phyloP scores from a whole-genome alignment of 2,113 vertebrate genomes.

The Porphyrio hochstetteri region DNA sequence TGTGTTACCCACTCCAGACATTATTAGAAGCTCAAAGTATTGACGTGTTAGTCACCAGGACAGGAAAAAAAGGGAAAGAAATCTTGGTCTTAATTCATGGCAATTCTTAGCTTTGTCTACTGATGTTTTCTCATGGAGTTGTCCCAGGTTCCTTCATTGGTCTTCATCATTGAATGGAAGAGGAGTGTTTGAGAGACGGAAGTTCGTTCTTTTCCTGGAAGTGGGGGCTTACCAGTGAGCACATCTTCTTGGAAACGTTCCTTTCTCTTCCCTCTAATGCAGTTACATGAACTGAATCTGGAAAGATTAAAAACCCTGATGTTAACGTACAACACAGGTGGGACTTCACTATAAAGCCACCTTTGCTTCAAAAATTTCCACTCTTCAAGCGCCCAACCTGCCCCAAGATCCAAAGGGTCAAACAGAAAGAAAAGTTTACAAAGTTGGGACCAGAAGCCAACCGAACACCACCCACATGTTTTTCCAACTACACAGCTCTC shows the following conservation, averaged over 20 bases:
- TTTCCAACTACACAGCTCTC: not conserved
- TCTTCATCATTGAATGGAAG: conserved; percentile 75
- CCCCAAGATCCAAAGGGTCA: not conserved
- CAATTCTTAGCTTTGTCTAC: conserved; percentile 69
- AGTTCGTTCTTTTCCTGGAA: conserved; percentile 82
- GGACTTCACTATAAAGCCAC: not conserved
- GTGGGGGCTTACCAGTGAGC: conserved; percentile 80
- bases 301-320: conserved; percentile 14
- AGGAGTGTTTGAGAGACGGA: conserved; percentile 76
- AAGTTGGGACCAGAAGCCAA: not conserved
- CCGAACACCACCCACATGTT: not conserved
- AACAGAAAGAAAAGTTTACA: not conserved
- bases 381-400: not conserved
- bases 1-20: conserved; percentile 70
- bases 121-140: conserved; percentile 50
- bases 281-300: conserved; percentile 98
- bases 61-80: conserved; percentile 3
- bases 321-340: conserved; percentile 7
- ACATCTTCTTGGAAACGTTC: conserved; percentile 76
- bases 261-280: conserved; percentile 75
- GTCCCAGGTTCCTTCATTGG: conserved; percentile 69
- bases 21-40: conserved; percentile 72
- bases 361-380: not conserved
- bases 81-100: conserved; percentile 64
- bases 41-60: conserved; percentile 74